phyloP scores from a whole-genome alignment of 1,140 invertebrate genomes.

The Dryas iulia region DNA sequence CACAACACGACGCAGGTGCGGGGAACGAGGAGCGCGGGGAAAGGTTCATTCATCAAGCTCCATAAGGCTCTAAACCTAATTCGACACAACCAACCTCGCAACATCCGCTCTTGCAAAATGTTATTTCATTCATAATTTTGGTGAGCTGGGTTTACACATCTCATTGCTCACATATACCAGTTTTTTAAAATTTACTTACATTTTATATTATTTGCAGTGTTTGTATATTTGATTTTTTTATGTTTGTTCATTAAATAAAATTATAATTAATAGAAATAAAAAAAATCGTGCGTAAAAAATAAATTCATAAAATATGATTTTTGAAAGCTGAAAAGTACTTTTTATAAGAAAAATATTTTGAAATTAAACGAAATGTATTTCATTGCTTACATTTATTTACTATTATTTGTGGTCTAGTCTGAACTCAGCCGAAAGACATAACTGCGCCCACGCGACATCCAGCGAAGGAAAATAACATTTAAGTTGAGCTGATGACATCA shows the following conservation, averaged over 20 bases:
- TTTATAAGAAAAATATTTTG: not conserved
- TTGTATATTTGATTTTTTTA: too few relatives aligned
- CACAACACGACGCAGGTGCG: constrained; percentile 35
- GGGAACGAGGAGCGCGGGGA: constrained; percentile 21
- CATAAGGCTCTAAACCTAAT: constrained; percentile 79
- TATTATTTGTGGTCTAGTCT: constrained; percentile 41
- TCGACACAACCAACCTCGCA: constrained; percentile 75
- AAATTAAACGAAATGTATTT: not conserved
- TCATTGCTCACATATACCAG: not conserved
- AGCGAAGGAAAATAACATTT: constrained; percentile 75
- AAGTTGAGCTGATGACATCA: constrained; percentile 75
- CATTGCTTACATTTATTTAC: not conserved
- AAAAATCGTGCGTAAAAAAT: too few relatives aligned
- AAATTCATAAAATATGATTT: not conserved
- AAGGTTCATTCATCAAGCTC: constrained; percentile 74
- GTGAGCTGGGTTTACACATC: constrained; percentile 46
- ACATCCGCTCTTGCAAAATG: constrained; percentile 79
- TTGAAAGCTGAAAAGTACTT: not conserved
- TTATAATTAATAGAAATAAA: too few relatives aligned
- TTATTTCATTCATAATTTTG: constrained; percentile 78
- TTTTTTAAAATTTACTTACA: not conserved
- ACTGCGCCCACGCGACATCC: constrained; percentile 63
- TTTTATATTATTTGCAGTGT: not conserved
- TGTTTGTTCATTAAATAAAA: not conserved
- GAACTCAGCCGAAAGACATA: constrained; percentile 45